Evolutionary conservation across 2,113 vertebrate genomes (phyloP).

Genomic region (Pithys albifrons): DNA sequence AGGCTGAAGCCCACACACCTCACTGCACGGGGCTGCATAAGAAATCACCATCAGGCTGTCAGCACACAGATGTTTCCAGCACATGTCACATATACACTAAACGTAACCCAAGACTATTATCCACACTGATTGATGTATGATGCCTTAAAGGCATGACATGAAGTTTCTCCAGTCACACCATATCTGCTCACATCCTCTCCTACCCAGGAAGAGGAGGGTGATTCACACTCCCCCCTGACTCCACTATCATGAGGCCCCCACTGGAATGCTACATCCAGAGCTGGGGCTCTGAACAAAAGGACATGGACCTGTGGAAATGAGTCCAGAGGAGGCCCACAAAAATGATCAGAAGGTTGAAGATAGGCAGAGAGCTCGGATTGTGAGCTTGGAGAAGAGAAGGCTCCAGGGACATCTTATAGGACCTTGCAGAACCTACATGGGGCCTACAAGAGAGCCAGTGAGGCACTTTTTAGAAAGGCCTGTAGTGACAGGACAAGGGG

Average conservation of each 20-base stretch:
- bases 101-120: background rate
- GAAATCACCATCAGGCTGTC: background rate
- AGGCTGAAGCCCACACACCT: background rate
- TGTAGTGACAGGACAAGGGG: background rate
- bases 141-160: background rate
- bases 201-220: background rate
- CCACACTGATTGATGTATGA: background rate
- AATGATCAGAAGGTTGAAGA: background rate
- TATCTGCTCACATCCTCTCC: background rate
- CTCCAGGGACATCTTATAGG: background rate
- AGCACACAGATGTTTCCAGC: background rate
- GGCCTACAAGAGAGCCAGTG: background rate
- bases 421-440: background rate
- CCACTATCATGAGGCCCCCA: background rate
- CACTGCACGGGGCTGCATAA: background rate
- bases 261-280: background rate
- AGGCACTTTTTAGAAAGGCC: background rate
- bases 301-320: background rate
- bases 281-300: background rate
- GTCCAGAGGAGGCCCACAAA: background rate
- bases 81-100: background rate
- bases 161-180: fast-evolving
- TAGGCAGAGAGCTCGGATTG: background rate
- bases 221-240: background rate
- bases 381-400: background rate